These are phyloP conservation scores for Cydia pomonella DNA, from an alignment of 1,140 invertebrate species.

Conservation along the genomic window DNA sequence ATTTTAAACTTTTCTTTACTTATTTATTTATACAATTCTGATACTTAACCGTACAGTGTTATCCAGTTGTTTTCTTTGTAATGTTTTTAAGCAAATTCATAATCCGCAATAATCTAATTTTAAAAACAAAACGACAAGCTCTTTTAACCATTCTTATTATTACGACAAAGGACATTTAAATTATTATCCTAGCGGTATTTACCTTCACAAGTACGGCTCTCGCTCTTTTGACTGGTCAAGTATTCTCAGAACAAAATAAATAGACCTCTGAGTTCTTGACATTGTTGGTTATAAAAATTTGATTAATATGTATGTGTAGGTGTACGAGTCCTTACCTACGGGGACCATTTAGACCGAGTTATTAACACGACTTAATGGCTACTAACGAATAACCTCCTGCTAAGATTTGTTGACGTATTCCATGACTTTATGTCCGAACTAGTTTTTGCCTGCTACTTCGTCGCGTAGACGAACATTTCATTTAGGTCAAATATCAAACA, in stretches of 20 bases:
- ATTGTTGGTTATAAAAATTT: neutral
- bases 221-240: neutral
- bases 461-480: neutral
- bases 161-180: conserved; percentile 9
- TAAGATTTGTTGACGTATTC: neutral
- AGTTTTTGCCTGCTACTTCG: neutral
- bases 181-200: neutral
- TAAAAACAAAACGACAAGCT: neutral
- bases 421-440: neutral
- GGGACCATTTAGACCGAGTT: neutral
- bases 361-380: conserved; percentile 7
- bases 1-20: no score
- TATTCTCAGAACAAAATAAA: conserved; percentile 17
- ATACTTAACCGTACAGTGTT: no score
- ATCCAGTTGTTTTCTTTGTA: no score
- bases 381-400: conserved; percentile 2
- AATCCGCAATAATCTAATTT: neutral
- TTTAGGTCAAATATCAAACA: neutral
- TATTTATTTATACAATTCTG: no score
- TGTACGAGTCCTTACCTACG: neutral
- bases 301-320: conserved; percentile 4
- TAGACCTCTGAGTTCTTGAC: neutral
- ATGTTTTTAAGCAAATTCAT: neutral
- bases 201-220: conserved; percentile 8
- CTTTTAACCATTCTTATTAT: conserved; percentile 18